Conservation (phyloP, 2,113 vertebrate genomes). For the Poeciliopsis turrubarensis region DNA sequence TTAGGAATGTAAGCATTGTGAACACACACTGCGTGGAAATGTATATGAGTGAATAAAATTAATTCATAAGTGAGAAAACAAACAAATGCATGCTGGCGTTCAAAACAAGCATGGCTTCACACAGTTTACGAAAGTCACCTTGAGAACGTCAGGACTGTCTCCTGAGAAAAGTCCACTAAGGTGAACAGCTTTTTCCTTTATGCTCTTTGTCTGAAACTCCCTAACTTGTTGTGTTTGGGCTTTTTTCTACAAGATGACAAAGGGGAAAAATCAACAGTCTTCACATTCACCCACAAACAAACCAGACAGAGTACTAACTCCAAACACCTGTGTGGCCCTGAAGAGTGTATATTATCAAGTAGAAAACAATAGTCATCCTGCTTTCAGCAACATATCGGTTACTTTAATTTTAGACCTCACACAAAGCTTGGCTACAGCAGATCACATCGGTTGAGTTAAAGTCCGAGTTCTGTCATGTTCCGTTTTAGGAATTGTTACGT, state of each 20-base stretch:
- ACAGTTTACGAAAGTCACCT: constrained; percentile 85
- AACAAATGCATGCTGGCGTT: constrained; percentile 1
- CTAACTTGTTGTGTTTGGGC: constrained; percentile 90
- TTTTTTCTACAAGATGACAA: constrained; percentile 85
- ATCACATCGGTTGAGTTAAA: background rate
- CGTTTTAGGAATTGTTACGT: background rate
- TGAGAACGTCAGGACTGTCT: constrained; percentile 74
- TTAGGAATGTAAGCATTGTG: background rate
- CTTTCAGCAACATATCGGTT: constrained; percentile 23
- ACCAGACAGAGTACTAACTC: constrained; percentile 44
- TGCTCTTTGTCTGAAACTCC: constrained; percentile 96
- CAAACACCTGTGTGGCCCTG: background rate
- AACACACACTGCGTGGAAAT: background rate
- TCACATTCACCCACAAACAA: constrained; percentile 32
- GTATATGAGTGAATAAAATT: background rate
- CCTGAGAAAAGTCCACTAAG: constrained; percentile 88
- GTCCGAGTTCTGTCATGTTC: background rate
- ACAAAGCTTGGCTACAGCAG: background rate
- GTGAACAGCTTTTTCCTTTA: constrained; percentile 95
- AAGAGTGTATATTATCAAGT: constrained; percentile 15
- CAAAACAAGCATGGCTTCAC: constrained; percentile 29
- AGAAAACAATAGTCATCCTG: constrained; percentile 45
- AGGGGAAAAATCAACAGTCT: constrained; percentile 39
- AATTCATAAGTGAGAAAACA: background rate
- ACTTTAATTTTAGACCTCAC: constrained; percentile 56